Percentiles rank a stretch among this genome's conserved stretches.
Evolutionary conservation across 1,140 invertebrate genomes (phyloP).

Genomic region (Arctopsyche grandis): DNA sequence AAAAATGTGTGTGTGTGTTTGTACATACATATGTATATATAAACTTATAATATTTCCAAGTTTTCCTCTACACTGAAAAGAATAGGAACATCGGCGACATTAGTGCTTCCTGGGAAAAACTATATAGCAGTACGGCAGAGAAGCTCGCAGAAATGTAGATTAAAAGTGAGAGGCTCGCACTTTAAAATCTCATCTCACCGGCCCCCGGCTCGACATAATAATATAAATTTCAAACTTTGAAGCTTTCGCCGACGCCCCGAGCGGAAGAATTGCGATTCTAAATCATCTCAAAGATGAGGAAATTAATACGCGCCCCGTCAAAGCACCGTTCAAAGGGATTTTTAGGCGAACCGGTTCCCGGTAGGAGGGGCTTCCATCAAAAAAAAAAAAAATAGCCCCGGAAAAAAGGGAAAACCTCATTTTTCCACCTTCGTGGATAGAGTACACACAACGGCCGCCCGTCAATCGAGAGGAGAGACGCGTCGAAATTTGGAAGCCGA

Average conservation of each 20-base stretch:
- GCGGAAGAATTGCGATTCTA: constrained; percentile 32
- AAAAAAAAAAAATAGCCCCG: not conserved
- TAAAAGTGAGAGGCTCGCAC: constrained; percentile 30
- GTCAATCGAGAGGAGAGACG: constrained; percentile 19
- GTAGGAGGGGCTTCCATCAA: not conserved
- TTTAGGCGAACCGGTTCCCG: constrained; percentile 5
- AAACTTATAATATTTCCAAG: no score
- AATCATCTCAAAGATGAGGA: constrained; percentile 32
- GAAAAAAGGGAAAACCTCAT: not conserved
- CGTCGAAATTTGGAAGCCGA: constrained; percentile 9
- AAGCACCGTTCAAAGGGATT: not conserved
- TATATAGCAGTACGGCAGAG: not conserved
- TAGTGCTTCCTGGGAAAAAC: not conserved
- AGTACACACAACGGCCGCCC: constrained; percentile 4
- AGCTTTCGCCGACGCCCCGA: constrained; percentile 21
- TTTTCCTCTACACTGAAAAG: no score
- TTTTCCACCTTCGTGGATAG: not conserved
- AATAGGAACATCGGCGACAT: not conserved
- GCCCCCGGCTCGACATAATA: constrained; percentile 28
- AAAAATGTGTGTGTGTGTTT: no score
- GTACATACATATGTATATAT: no score
- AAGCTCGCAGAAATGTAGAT: not conserved
- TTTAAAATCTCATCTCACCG: constrained; percentile 32
- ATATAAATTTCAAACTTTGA: constrained; percentile 32
- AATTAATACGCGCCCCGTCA: constrained; percentile 16